Evolutionary conservation across 2,113 vertebrate genomes (phyloP), one percentile per base, ranked within the genome.

Genomic region (Urocynchramus pylzowi): DNA sequence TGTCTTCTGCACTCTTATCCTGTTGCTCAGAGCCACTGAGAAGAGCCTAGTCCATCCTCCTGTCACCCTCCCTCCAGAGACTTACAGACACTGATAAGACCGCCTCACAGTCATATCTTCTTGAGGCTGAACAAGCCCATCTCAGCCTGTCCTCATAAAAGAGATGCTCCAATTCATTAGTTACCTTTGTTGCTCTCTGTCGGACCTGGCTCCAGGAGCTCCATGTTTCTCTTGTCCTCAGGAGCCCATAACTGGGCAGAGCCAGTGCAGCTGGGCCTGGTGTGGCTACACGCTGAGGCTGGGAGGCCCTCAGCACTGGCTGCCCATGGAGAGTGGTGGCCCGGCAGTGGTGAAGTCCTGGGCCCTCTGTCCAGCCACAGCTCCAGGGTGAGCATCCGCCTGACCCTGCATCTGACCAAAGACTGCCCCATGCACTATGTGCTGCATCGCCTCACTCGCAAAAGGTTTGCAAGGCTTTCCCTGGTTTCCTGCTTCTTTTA

Each of bases 371-470:
- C 7, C 24, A 18, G 13, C 21, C 28, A 2, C 35, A 42, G 82
- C 28, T 15, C 18, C n/a, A 3, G 13, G n/a, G 31, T 4, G 11
- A 54, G 23, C 5, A 0, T 2, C 23, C 13, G 11, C 27, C 33
- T 18, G 21, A 30, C 28, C 19, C 42, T 19, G 45, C 17, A 6
- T 4, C 53, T 20, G 28, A 7, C 7, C 10, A 6, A 27, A 59
- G 33, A 7, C 18, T 11, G 4, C 16, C 18, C 13, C 0, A 0
- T 7, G 33, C 5, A 0, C 7, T 28, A 7, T 3, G 18, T 33
- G 21, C 45, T 13, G 33, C 2, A 1, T n/a, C 16, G 2, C 45
- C 16, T 26, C 1, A 0, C 53, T n/a, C 2, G 0, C 24, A 16
- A 10, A 10, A 35, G 7, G 11, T 26, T 7, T 24, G 6, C 13